Evolutionary conservation across 2,113 vertebrate genomes (phyloP).

Genomic region (Nothocercus julius): DNA sequence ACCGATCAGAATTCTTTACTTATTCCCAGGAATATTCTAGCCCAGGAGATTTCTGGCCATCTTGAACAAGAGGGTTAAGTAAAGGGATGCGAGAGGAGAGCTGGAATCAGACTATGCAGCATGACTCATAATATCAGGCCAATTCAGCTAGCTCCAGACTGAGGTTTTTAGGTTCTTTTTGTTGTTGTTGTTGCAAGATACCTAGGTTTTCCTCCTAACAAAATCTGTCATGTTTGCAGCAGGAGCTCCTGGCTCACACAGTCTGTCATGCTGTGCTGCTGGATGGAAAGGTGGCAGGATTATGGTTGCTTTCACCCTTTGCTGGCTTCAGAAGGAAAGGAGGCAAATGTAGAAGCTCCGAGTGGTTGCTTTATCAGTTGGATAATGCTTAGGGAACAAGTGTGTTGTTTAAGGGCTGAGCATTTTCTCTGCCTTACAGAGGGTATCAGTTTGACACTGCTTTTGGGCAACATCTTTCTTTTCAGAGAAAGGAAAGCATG

Average conservation of each 20-base stretch:
- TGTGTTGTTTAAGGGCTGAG: background rate
- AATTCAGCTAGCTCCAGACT: background rate
- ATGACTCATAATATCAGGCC: background rate
- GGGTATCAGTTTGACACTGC: background rate
- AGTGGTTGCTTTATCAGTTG: background rate
- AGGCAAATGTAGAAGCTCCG: background rate
- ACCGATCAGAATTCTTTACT: background rate
- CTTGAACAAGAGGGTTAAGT: background rate
- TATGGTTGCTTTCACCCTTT: background rate
- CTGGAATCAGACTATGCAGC: background rate
- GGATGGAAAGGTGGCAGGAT: background rate
- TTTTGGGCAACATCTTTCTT: background rate
- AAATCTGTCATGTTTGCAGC: background rate
- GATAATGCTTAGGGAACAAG: background rate
- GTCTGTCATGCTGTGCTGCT: background rate
- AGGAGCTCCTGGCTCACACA: background rate
- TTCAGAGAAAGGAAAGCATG: background rate
- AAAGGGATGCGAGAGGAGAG: background rate
- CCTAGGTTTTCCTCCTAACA: slow-evolving; percentile 1
- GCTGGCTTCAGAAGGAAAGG: background rate
- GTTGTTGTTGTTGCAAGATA: background rate
- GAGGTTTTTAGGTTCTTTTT: background rate
- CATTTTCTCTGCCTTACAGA: background rate
- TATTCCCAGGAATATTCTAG: background rate
- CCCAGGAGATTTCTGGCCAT: background rate